A percentile compares a stretch with the other conserved stretches of the same genome.
Conservation (phyloP, 2,113 vertebrate genomes). For the Cairina moschata region DNA sequence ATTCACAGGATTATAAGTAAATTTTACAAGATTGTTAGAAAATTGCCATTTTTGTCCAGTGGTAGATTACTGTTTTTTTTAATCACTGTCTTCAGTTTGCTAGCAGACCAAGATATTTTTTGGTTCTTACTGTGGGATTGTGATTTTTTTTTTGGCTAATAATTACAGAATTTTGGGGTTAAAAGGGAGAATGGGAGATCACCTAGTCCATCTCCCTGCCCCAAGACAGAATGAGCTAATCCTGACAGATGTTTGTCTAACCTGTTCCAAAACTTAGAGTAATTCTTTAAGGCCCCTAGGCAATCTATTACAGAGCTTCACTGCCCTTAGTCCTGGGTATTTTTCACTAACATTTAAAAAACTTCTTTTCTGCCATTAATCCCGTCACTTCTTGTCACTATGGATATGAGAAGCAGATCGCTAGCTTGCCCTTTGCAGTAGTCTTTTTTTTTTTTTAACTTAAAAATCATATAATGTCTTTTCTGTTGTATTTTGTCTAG, state of each 20-base stretch:
- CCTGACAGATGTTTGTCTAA: conserved; percentile 54
- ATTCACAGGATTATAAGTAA: neutral
- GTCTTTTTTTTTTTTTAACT: neutral
- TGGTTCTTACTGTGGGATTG: neutral
- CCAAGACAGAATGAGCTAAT: conserved; percentile 58
- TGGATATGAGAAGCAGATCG: conserved; percentile 15
- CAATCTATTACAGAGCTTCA: conserved; percentile 4
- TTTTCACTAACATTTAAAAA: conserved; percentile 26
- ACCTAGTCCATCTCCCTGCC: conserved; percentile 41
- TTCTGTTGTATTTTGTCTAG: neutral
- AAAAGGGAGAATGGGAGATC: conserved; percentile 15
- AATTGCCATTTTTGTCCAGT: neutral
- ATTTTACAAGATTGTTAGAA: neutral
- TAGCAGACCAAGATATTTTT: neutral
- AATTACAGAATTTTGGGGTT: conserved; percentile 18
- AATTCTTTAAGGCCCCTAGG: conserved; percentile 41
- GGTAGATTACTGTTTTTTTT: neutral
- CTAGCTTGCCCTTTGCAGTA: conserved; percentile 7
- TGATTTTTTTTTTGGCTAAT: neutral
- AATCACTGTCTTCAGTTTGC: neutral
- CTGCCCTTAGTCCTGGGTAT: conserved; percentile 11
- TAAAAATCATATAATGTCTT: neutral
- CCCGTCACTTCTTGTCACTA: conserved; percentile 10
- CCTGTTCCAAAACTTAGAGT: conserved; percentile 45
- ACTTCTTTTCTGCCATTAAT: neutral